phyloP scores from a whole-genome alignment of 2,113 vertebrate genomes.

The Sarotherodon lohbergeri region DNA sequence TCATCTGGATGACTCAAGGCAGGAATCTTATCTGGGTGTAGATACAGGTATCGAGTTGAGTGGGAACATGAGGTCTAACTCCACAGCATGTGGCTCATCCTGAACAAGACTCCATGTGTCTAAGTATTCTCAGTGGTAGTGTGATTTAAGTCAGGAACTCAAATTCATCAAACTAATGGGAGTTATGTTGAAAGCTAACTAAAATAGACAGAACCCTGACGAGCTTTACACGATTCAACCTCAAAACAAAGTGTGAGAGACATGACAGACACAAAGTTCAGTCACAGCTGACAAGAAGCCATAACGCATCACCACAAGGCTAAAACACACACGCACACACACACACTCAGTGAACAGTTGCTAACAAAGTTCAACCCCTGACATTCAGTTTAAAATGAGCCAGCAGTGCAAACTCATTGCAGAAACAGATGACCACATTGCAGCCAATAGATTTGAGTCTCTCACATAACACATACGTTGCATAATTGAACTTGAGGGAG shows the following conservation, averaged over 20 bases:
- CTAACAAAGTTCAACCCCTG: constrained; percentile 29
- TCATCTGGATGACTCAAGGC: not conserved
- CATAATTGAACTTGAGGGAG: not conserved
- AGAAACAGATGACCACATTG: constrained; percentile 19
- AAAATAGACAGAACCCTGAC: not conserved
- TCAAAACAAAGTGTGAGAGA: not conserved
- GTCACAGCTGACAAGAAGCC: not conserved
- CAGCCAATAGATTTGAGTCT: not conserved
- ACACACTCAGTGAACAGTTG: not conserved
- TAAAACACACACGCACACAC: not conserved
- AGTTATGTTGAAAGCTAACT: not conserved
- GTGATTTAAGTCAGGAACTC: not conserved
- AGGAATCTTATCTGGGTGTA: constrained; percentile 1
- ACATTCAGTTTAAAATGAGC: constrained; percentile 5
- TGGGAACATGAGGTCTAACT: not conserved
- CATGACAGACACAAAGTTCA: not conserved
- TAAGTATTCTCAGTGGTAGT: not conserved
- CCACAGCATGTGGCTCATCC: not conserved
- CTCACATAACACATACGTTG: not conserved
- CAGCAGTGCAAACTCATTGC: not conserved
- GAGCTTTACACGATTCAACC: not conserved
- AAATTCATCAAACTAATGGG: not conserved
- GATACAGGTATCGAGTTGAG: not conserved
- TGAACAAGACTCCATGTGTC: not conserved
- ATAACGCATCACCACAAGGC: not conserved